Evolutionary conservation across 1,140 invertebrate genomes (phyloP).

Genomic region (Holotrichia oblita): DNA sequence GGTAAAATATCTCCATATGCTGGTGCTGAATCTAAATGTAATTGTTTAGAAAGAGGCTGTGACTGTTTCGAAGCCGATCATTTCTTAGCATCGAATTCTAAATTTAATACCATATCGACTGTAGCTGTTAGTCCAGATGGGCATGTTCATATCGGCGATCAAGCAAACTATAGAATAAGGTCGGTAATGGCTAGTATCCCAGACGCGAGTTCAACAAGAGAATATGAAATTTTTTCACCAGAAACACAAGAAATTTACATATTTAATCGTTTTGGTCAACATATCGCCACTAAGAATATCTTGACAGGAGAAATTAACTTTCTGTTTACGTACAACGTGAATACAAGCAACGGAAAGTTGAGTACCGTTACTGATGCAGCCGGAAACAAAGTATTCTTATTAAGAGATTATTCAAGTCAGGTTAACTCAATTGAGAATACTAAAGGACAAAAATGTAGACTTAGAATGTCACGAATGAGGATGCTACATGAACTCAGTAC

Average conservation of each 20-base stretch:
- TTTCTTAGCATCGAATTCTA: conserved; percentile 88
- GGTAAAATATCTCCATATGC: conserved; percentile 92
- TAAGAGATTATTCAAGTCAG: conserved; percentile 87
- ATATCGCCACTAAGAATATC: conserved; percentile 91
- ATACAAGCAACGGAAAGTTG: conserved; percentile 94
- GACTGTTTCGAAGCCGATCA: conserved; percentile 93
- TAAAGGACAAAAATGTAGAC: conserved; percentile 89
- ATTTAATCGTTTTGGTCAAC: conserved; percentile 96
- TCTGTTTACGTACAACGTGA: conserved; percentile 94
- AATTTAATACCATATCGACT: conserved; percentile 94
- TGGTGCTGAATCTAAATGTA: conserved; percentile 94
- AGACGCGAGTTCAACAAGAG: conserved; percentile 80
- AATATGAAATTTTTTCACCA: conserved; percentile 95
- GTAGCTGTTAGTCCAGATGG: conserved; percentile 94
- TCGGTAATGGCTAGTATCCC: conserved; percentile 94
- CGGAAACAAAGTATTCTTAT: conserved; percentile 91
- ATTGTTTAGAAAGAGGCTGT: conserved; percentile 89
- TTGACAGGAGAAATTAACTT: conserved; percentile 92
- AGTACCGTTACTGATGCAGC: conserved; percentile 91
- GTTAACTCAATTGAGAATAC: conserved; percentile 96
- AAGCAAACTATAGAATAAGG: conserved; percentile 89
- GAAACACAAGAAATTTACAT: conserved; percentile 96
- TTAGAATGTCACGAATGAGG: conserved; percentile 89
- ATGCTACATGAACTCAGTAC: conserved; percentile 89
- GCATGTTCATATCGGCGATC: conserved; percentile 93